Evolutionary conservation across 2,888 invertebrate genomes (phyloP), one percentile per base, ranked within the genome.

Genomic region (Leucoma salicis): DNA sequence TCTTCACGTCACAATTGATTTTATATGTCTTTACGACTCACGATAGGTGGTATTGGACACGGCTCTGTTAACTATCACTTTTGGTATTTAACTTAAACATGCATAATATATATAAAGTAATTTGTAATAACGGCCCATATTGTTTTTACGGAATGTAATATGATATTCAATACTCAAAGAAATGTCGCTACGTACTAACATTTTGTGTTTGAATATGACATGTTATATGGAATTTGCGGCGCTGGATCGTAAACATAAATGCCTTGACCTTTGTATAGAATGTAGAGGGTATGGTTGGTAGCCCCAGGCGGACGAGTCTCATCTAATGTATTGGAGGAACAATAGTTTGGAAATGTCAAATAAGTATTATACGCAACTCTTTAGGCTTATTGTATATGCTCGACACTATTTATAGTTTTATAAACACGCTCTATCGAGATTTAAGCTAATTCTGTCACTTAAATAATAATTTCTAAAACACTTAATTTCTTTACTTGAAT

Each of bases 281-380:
- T 29, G 16, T 31, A 33, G 41, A 31, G 35, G 42, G 28, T 37
- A 49, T 49, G 44, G 39, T 43, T 39, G 42, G 33, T 42, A 39
- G 42, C 59, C 45, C 15, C 7, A 25, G 40, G 31, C 28, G 36
- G 31, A 16, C 28, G 24, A 45, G 48, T 55, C 55, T 47, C 49
- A 50, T 52, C 46, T 14, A 38, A 45, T 35, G 49, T 56, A 46
- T 37, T 51, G 38, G 18, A 35, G 11, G 35, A 53, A 61, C 49
- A 53, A 60, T 57, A 33, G 45, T 40, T 33, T 49, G 31, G 15
- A 46, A 56, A 60, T 56, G 57, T 42, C 57, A 56, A 48, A 50
- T 31, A 41, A 28, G 35, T 35, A 40, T 48, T 47, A 51, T 39
- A 27, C 13, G 29, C 35, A 38, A 28, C 37, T 43, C 42, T 45